These are phyloP conservation scores for Campylomormyrus tamandua DNA, from an alignment of 2,113 vertebrate genomes.

Conservation along the genomic window DNA sequence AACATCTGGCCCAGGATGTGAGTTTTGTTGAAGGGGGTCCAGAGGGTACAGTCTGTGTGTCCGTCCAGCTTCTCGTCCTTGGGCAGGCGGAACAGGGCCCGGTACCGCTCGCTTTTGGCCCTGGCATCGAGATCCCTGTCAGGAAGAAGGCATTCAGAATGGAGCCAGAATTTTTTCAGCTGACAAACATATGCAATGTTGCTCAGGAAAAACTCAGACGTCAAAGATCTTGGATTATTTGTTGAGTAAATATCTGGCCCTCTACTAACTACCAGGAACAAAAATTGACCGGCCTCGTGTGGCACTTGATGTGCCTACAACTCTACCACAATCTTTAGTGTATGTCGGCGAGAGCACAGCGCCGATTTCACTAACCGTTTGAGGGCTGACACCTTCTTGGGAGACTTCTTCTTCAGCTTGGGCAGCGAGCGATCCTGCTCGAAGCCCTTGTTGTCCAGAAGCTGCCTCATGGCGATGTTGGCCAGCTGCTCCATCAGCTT, in stretches of 20 bases:
- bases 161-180: neutral
- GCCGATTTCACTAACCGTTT: constrained; percentile 69
- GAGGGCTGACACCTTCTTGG: constrained; percentile 88
- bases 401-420: constrained; percentile 92
- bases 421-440: constrained; percentile 91
- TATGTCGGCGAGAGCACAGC: neutral
- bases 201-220: neutral
- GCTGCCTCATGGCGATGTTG: constrained; percentile 95
- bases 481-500: constrained; percentile 95
- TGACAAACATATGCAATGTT: neutral
- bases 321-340: neutral
- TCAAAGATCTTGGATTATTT: neutral
- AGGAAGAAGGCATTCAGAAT: neutral
- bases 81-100: constrained; percentile 85
- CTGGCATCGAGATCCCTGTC: constrained; percentile 88
- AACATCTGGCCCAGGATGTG: constrained; percentile 98
- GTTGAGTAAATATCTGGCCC: neutral
- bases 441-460: constrained; percentile 93
- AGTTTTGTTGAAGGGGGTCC: constrained; percentile 98
- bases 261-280: neutral
- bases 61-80: constrained; percentile 95
- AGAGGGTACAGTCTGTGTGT: constrained; percentile 93
- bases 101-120: constrained; percentile 91
- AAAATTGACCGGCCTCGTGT: neutral
- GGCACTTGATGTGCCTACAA: neutral